Base-by-base conservation (phyloP, 2,113 vertebrate species). In the Nycticorax nycticorax region DNA sequence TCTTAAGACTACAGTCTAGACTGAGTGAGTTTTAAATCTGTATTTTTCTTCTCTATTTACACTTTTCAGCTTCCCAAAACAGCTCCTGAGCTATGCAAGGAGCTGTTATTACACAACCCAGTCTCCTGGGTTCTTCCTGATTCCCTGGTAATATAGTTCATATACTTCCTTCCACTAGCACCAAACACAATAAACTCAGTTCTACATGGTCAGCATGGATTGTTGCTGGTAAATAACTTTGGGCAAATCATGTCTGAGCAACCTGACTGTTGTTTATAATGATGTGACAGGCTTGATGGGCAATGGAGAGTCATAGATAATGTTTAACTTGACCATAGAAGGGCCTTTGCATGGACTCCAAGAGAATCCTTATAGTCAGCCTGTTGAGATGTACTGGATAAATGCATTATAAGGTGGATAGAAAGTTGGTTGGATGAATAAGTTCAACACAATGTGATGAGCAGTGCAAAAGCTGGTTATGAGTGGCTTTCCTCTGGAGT, bases 71-170 rank as follows among this genome's bases (percentile, higher is more conserved):
- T 53, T 60, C 15, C 6, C 6, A 7, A 48, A 69, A 56, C 22
- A 67, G 1, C 6, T 62, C 11, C 26, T 47, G 45, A 95, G 4
- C 12, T 74, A 35, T 1, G 4, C 1, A 4, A 45, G 6, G 3
- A 0, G 3, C 41, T 43, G 41, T 55, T 86, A 35, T 3, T 30
- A 76, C 4, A 41, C 1, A 52, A 48, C 3, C 1, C 4, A 50
- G 8, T 39, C 74, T 59, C 26, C 56, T 39, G 35, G 8, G 2
- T 62, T 85, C 26, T 90, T 78, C 35, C 17, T 45, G 24, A 79
- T 72, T 35, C 22, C 20, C 10, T 48, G 8, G 6, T 47, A 59
- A 37, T 32, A n/a, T 6, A 14, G 9, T 47, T 74, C 8, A 52
- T 20, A 27, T 22, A 69, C 4, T 28, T 76, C 12, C 24, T 63